These are phyloP conservation scores for Sula dactylatra DNA, from an alignment of 2,113 vertebrate genomes.

Conservation along the genomic window DNA sequence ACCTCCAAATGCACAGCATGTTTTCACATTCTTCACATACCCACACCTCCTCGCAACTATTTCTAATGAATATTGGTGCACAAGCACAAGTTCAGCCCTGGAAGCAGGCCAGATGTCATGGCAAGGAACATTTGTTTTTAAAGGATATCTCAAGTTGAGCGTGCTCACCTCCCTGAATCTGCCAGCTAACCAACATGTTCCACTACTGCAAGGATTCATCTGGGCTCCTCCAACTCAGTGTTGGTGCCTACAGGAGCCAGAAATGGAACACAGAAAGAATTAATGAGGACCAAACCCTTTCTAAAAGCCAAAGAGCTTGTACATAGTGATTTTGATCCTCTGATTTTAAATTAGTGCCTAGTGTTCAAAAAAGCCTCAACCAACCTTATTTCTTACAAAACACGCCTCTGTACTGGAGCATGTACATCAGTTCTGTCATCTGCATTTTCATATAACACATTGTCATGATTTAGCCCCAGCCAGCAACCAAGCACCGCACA, in stretches of 20 bases:
- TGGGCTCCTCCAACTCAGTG: background rate
- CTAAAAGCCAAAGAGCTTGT: background rate
- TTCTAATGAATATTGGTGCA: background rate
- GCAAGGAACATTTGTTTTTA: background rate
- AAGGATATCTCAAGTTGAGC: background rate
- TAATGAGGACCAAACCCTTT: background rate
- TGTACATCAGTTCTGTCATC: background rate
- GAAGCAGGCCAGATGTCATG: background rate
- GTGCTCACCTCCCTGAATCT: background rate
- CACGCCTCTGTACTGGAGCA: background rate
- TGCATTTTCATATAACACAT: background rate
- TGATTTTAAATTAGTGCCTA: background rate
- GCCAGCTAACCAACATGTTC: background rate
- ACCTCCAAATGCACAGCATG: background rate
- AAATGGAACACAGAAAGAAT: background rate
- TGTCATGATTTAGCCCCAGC: no score
- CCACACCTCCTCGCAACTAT: background rate
- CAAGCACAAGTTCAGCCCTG: background rate
- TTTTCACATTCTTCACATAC: constrained; percentile 1
- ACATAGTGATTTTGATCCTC: background rate
- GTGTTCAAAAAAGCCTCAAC: background rate
- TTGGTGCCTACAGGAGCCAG: background rate
- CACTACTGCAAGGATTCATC: background rate
- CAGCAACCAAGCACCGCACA: no score
- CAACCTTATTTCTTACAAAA: background rate